Evolutionary conservation across 2,888 invertebrate species (phyloP).

Genomic region (Nemotelus nigrinus): DNA sequence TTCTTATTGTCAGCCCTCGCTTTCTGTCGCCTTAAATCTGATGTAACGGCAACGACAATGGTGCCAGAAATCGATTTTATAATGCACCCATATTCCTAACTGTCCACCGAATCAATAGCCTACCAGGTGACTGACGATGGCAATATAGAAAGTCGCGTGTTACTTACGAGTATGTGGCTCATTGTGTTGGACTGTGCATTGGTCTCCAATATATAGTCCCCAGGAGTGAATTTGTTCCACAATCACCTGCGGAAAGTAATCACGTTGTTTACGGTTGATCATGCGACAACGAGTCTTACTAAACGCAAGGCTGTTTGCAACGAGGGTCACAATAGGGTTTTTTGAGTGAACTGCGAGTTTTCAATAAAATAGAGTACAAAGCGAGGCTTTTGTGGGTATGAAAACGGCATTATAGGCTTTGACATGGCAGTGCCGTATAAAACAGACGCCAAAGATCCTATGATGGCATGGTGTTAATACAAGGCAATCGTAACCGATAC

Average conservation of each 20-base stretch:
- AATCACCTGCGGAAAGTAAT: slow-evolving; percentile 36
- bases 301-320: too few species aligned
- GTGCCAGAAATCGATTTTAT: slow-evolving; percentile 36
- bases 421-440: too few species aligned
- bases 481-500: too few species aligned
- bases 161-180: slow-evolving; percentile 4
- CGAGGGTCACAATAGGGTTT: too few species aligned
- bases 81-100: slow-evolving; percentile 25
- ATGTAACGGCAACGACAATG: slow-evolving; percentile 32
- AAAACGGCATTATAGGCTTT: too few species aligned
- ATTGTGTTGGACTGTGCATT: slow-evolving; percentile 5
- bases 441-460: too few species aligned
- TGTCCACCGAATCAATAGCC: slow-evolving; percentile 10
- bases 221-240: slow-evolving; percentile 33
- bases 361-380: too few species aligned
- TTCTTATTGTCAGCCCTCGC: neutral
- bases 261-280: slow-evolving; percentile 23
- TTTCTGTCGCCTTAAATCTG: slow-evolving; percentile 30
- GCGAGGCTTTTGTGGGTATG: too few species aligned
- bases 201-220: slow-evolving; percentile 6
- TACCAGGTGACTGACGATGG: slow-evolving; percentile 23
- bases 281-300: neutral
- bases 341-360: too few species aligned
- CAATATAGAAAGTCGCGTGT: slow-evolving; percentile 40
- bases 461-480: too few species aligned